Conservation (phyloP, 2,888 invertebrate species). For the Eilema caniola region DNA sequence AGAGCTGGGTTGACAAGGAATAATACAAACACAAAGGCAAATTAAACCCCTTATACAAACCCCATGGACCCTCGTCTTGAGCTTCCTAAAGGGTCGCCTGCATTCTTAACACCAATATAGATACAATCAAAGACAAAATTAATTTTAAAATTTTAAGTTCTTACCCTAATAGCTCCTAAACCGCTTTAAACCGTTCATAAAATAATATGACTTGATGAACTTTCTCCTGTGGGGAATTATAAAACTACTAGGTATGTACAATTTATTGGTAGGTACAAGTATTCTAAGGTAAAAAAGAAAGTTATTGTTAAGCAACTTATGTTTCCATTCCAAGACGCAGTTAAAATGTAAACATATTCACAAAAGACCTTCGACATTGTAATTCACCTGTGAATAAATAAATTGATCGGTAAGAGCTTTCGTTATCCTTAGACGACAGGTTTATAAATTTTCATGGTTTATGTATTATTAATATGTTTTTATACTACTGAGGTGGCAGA, state of each 20-base stretch:
- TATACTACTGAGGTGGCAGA: too few relatives aligned
- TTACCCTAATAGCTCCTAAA: neutral
- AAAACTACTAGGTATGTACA: too few relatives aligned
- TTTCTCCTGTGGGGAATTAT: too few relatives aligned
- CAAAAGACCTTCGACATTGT: neutral
- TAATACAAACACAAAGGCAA: neutral
- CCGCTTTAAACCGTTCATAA: neutral
- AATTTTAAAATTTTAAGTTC: neutral
- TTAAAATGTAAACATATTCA: neutral
- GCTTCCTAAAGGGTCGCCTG: neutral
- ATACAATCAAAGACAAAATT: neutral
- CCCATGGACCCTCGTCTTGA: neutral
- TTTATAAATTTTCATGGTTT: neutral
- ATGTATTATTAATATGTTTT: too few relatives aligned
- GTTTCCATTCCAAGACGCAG: too few relatives aligned
- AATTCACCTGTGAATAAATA: neutral
- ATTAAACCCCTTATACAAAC: neutral
- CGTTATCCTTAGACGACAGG: neutral
- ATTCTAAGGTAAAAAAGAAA: neutral
- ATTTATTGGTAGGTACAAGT: neutral
- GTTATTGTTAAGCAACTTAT: neutral
- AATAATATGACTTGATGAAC: neutral
- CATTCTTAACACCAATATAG: neutral
- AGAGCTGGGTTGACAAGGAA: neutral
- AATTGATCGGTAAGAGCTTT: neutral